These are phyloP conservation scores for Megaceryle maxima DNA, from an alignment of 2,113 vertebrate genomes.

Conservation along the genomic window DNA sequence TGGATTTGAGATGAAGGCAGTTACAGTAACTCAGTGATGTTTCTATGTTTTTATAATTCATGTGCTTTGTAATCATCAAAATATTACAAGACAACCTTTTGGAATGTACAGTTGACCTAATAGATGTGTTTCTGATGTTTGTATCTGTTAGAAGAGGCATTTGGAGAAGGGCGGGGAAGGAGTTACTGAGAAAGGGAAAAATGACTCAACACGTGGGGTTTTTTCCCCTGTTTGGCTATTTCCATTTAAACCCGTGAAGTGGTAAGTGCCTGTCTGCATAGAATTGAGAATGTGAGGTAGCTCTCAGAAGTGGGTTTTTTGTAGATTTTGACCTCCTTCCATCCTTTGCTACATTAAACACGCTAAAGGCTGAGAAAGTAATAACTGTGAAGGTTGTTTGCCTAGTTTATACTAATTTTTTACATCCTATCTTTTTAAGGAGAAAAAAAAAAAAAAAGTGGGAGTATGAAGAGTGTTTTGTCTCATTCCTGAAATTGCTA, in stretches of 20 bases:
- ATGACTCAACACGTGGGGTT: background rate
- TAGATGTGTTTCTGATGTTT: background rate
- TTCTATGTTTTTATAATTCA: background rate
- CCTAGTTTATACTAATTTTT: background rate
- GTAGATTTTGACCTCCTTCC: background rate
- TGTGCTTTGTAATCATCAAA: background rate
- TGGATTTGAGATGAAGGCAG: background rate
- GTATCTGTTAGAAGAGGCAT: background rate
- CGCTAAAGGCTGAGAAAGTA: background rate
- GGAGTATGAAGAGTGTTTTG: background rate
- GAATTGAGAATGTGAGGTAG: background rate
- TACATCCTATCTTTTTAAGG: background rate
- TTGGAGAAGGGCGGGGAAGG: background rate
- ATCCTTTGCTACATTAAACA: background rate
- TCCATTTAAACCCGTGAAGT: background rate
- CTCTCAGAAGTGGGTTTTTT: background rate
- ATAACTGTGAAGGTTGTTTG: background rate
- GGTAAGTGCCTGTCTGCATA: background rate
- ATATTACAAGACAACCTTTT: background rate
- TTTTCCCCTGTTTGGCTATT: background rate
- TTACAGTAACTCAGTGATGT: background rate
- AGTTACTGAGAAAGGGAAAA: background rate
- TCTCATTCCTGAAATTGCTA: background rate
- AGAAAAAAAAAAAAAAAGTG: background rate
- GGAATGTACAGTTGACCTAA: background rate